Percentiles rank a stretch among this genome's conserved stretches.
Evolutionary conservation across 2,888 invertebrate species (phyloP).

Genomic region (Nematopogon swammerdamellus): DNA sequence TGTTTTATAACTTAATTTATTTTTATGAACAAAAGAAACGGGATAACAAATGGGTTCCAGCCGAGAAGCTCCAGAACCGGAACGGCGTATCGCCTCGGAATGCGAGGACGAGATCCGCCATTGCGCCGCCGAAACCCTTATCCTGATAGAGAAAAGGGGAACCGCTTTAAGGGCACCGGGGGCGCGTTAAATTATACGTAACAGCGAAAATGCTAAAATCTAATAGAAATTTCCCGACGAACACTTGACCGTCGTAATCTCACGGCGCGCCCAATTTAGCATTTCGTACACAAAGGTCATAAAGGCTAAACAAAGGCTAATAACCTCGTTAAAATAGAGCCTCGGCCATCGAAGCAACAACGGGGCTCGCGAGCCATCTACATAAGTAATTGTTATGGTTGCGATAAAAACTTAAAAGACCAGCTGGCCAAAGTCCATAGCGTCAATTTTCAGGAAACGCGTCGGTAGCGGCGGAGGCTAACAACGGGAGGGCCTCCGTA

Average conservation of each 20-base stretch:
- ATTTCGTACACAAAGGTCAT: slow-evolving; percentile 15
- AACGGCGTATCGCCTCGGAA: too few species aligned
- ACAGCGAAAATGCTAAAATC: background rate
- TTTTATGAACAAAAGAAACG: too few species aligned
- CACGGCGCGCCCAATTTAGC: background rate
- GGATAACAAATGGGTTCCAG: too few species aligned
- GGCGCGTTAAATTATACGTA: slow-evolving; percentile 4
- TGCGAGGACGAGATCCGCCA: background rate
- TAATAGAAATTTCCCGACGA: background rate
- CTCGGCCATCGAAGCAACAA: slow-evolving; percentile 2
- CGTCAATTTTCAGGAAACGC: slow-evolving; percentile 10
- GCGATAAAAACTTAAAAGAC: slow-evolving; percentile 15
- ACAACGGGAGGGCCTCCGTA: background rate
- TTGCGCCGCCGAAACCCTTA: background rate
- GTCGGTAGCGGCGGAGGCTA: slow-evolving; percentile 2
- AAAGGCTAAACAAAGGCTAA: slow-evolving; percentile 17
- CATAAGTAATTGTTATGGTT: slow-evolving; percentile 25
- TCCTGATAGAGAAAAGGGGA: background rate
- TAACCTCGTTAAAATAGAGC: slow-evolving; percentile 20
- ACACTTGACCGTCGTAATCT: slow-evolving; percentile 1
- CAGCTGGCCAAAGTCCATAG: slow-evolving; percentile 3
- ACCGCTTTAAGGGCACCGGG: background rate
- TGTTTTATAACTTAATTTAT: too few species aligned
- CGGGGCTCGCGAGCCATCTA: slow-evolving; percentile 17
- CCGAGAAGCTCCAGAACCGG: too few species aligned